Conservation (phyloP, 2,113 vertebrate genomes). For the Ia io region DNA sequence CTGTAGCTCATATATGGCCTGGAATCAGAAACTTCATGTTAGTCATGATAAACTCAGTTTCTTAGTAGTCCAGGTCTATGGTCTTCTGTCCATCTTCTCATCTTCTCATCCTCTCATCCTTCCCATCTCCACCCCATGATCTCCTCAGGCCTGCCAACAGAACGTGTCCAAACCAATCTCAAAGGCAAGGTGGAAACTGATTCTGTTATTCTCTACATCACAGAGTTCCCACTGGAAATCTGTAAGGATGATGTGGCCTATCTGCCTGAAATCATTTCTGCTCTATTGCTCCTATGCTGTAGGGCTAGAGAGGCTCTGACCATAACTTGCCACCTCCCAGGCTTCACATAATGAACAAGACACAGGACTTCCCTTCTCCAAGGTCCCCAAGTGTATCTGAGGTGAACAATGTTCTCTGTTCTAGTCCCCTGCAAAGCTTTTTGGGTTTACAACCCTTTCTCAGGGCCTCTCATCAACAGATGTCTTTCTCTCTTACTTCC, state of each 20-base stretch:
- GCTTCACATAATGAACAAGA: background rate
- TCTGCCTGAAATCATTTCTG: background rate
- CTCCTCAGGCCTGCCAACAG: background rate
- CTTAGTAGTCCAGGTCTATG: background rate
- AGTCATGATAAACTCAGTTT: background rate
- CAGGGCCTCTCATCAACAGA: background rate
- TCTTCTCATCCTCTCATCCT: background rate
- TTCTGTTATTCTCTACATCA: background rate
- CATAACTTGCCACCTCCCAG: background rate
- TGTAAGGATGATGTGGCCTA: background rate
- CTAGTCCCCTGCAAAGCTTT: background rate
- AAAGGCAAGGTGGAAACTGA: no score
- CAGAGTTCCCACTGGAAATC: background rate
- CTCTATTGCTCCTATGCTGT: background rate
- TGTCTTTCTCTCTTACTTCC: background rate
- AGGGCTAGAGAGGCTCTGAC: background rate
- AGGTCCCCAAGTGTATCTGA: background rate
- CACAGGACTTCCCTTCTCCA: background rate
- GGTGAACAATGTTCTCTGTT: background rate
- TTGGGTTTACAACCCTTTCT: background rate
- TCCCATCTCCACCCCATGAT: background rate
- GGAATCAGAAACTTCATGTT: background rate
- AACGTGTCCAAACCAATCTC: background rate
- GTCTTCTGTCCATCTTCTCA: background rate
- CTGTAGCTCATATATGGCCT: background rate